Evolutionary conservation across 2,113 vertebrate species (phyloP), one percentile per base, ranked within the genome.

Genomic region (Muscicapa adusta): DNA sequence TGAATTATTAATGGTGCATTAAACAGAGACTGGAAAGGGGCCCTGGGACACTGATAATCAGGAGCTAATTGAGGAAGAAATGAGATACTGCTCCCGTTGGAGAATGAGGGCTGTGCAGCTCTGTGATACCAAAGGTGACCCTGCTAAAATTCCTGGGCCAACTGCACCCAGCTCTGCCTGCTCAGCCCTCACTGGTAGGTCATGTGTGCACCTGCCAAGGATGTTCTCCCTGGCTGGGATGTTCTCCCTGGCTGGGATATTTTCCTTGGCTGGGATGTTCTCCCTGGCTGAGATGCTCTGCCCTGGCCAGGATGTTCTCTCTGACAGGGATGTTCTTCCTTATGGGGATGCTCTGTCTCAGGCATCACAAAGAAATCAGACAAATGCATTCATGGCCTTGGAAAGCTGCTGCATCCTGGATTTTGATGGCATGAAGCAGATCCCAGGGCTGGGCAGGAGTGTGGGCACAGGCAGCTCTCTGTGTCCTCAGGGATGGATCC

Each of bases 1-100:
- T 97, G 96, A 96, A 97, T 97, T 97, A 97, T 97, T 97, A 97
- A 97, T 96, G 95, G 97, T 93, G 95, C 96, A 92, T 96, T 96
- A 97, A 97, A 96, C 91, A 77, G 94, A 94, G 91, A 78, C 94
- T 96, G 96, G 94, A 92, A 88, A 82, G 88, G 92, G 93, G 94
- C 97, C 94, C 96, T 88, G 96, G 96, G 95, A 97, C 96, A 85
- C 96, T 94, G 96, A 92, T 97, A 97, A 97, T 97, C 97, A 94
- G 94, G 79, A 97, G 96, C 96, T 97, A 97, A 97, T 97, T 97
- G 97, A 96, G 95, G 95, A 75, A 96, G 97, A 97, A 97, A 97
- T 96, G 96, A 97, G 97, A 96, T 96, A 93, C 91, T 14, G 74
- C 82, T 95, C 95, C 91, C 45, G 1, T 88, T 76, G 85, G 92